Evolutionary conservation across 1,140 invertebrate genomes (phyloP).

Genomic region (Gonioctena quinquepunctata): DNA sequence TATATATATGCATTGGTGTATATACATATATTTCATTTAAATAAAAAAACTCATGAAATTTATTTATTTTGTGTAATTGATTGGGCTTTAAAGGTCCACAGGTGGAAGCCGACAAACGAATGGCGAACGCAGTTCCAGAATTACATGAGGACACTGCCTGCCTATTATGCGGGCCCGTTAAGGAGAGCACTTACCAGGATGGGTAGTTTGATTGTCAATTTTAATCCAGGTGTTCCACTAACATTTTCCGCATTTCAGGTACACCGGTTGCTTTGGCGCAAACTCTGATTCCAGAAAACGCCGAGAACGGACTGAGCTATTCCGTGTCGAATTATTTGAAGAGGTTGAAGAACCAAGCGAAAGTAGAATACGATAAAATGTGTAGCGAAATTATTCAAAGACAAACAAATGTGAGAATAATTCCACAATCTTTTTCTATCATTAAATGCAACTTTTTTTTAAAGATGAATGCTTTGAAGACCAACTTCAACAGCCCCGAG

Average conservation of each 20-base stretch:
- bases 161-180: slow-evolving; percentile 89
- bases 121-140: slow-evolving; percentile 90
- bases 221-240: background rate
- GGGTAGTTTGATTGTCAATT: slow-evolving; percentile 59
- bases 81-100: slow-evolving; percentile 66
- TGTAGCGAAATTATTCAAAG: slow-evolving; percentile 60
- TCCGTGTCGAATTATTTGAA: slow-evolving; percentile 94
- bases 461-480: slow-evolving; percentile 43
- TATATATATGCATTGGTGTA: too few species aligned
- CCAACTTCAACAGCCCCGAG: slow-evolving; percentile 49
- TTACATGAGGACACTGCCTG: slow-evolving; percentile 93
- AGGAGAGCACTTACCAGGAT: slow-evolving; percentile 89
- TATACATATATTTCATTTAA: too few species aligned
- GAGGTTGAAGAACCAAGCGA: slow-evolving; percentile 93
- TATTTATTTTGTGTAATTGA: background rate
- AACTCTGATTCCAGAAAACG: slow-evolving; percentile 85
- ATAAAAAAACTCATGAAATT: too few species aligned
- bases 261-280: slow-evolving; percentile 77
- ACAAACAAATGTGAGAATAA: slow-evolving; percentile 44
- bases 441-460: too few species aligned
- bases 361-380: slow-evolving; percentile 91
- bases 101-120: slow-evolving; percentile 87
- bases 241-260: slow-evolving; percentile 31
- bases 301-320: slow-evolving; percentile 92
- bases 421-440: slow-evolving; percentile 1